Percentiles rank a stretch among this genome's conserved stretches.
phyloP scores from a whole-genome alignment of 2,888 invertebrate species.

The Vanessa cardui region DNA sequence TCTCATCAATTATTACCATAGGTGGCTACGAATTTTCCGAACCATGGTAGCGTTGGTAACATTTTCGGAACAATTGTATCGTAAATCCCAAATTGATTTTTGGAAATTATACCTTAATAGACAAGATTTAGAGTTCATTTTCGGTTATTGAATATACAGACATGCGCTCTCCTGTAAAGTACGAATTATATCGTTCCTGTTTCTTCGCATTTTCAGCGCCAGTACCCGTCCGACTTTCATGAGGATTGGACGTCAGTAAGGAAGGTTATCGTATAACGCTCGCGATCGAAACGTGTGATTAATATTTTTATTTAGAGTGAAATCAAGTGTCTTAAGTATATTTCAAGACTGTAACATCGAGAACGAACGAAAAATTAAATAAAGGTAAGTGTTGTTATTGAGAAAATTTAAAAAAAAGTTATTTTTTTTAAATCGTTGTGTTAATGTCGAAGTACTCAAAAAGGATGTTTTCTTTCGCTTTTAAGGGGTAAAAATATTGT shows the following conservation, averaged over 20 bases:
- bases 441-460: not conserved
- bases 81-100: not conserved
- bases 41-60: conserved; percentile 24
- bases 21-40: conserved; percentile 35
- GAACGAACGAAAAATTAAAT: not conserved
- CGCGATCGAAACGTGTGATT: conserved; percentile 24
- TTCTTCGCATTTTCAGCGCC: conserved; percentile 33
- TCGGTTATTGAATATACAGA: conserved; percentile 1
- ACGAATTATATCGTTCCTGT: conserved; percentile 31
- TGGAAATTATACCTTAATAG: not conserved
- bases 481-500: too few relatives aligned
- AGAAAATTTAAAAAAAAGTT: not conserved
- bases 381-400: not conserved
- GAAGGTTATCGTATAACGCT: conserved; percentile 3
- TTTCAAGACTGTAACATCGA: not conserved
- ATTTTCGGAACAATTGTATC: conserved; percentile 15
- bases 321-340: conserved; percentile 6
- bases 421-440: not conserved
- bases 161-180: conserved; percentile 35
- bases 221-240: conserved; percentile 30
- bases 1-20: conserved; percentile 38
- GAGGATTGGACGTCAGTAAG: conserved; percentile 20
- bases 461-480: not conserved
- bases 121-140: not conserved
- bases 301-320: conserved; percentile 14